A percentile compares a stretch with the other conserved stretches of the same genome.
Evolutionary conservation across 35 echinoderm and acorn worm genomes (phyloP).

Genomic region (Stichopus chloronotus): DNA sequence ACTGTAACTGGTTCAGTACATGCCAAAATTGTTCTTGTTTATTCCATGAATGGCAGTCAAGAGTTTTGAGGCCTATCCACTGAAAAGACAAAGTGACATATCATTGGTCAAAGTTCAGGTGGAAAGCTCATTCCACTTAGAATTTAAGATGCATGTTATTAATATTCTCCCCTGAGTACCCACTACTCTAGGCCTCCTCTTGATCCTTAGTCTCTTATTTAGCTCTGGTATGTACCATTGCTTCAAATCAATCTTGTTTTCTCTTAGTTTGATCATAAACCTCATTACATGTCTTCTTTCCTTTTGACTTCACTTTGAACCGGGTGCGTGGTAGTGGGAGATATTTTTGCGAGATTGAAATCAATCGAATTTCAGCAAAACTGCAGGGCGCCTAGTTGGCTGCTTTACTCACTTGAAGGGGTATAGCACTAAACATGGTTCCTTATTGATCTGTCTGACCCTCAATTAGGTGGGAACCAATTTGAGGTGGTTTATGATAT

Average conservation of each 20-base stretch:
- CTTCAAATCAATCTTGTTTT: not conserved
- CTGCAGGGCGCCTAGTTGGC: constrained; percentile 9
- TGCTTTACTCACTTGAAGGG: constrained; percentile 16
- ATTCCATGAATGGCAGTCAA: no score
- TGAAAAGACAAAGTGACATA: not conserved
- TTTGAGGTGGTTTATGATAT: constrained; percentile 32
- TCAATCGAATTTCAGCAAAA: constrained; percentile 44
- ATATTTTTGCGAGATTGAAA: constrained; percentile 37
- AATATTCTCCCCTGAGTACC: not conserved
- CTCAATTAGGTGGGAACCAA: constrained; percentile 34
- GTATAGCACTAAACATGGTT: constrained; percentile 22
- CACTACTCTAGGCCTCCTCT: not conserved
- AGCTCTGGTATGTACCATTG: not conserved
- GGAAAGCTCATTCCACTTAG: not conserved
- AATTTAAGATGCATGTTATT: not conserved
- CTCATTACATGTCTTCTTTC: not conserved
- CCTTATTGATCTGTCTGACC: constrained; percentile 48
- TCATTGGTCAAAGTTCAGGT: not conserved
- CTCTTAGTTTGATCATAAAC: not conserved
- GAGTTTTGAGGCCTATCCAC: not conserved
- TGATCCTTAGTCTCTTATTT: not conserved
- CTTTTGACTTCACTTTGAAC: no score
- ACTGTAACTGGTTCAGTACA: no score
- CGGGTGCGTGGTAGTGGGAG: not conserved
- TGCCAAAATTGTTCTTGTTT: no score